Percentiles rank a stretch among this genome's conserved stretches.
Conservation (phyloP, 2,888 invertebrate genomes). For the Nematopogon swammerdamellus region DNA sequence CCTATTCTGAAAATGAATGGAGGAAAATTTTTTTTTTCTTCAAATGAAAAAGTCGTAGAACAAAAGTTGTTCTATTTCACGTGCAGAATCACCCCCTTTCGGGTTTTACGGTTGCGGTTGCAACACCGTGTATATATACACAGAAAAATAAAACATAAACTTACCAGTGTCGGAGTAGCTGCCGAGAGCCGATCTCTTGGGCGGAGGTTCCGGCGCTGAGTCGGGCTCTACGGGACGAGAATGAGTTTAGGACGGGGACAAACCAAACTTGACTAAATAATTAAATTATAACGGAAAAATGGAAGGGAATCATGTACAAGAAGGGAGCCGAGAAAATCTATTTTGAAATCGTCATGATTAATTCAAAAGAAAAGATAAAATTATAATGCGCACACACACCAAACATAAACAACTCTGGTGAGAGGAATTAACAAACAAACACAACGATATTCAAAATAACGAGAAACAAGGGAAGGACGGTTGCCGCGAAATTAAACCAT, state of each 20-base stretch:
- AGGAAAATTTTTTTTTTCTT: too few relatives aligned
- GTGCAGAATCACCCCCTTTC: too few relatives aligned
- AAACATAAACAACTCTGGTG: constrained; percentile 12
- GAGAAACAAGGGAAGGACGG: not conserved
- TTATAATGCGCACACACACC: constrained; percentile 14
- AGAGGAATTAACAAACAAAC: constrained; percentile 13
- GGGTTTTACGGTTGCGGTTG: too few relatives aligned
- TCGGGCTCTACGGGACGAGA: constrained; percentile 53
- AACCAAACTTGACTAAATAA: not conserved
- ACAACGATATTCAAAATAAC: constrained; percentile 9
- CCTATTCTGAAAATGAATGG: too few relatives aligned
- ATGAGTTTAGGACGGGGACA: not conserved
- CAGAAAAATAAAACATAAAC: constrained; percentile 18
- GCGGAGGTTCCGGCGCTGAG: constrained; percentile 61
- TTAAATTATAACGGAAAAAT: constrained; percentile 14
- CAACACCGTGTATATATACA: too few relatives aligned
- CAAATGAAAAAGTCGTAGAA: too few relatives aligned
- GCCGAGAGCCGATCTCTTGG: constrained; percentile 56
- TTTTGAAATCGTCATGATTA: constrained; percentile 10
- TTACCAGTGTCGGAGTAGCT: constrained; percentile 58
- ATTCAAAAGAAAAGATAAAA: constrained; percentile 6
- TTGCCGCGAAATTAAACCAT: constrained; percentile 3
- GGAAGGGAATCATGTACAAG: constrained; percentile 15
- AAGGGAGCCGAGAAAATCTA: constrained; percentile 21
- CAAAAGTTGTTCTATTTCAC: too few relatives aligned